Base-by-base conservation (phyloP, 2,113 vertebrate species). In the Bos javanicus region DNA sequence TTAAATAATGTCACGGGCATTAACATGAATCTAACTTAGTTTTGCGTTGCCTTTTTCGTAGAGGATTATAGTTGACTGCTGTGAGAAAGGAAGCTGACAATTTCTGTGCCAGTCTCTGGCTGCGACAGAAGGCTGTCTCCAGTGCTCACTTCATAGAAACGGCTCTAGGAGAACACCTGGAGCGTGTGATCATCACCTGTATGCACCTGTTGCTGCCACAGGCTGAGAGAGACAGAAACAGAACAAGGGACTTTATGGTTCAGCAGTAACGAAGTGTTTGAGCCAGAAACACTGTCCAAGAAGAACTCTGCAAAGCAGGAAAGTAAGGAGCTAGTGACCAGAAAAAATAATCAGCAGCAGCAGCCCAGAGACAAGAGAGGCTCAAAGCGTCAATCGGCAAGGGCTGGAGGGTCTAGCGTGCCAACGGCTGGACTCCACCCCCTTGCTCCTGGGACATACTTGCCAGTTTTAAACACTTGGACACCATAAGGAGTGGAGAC, bases 351-450 rank as follows among this genome's bases (percentile, higher is more conserved):
- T 97, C 92, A 97, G 98, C 90, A 98, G 97, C 98, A 98, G 98
- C 98, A 97, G 98, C 97, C 96, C 97, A 96, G 98, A 98, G 98
- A 98, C 96, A 54, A 90, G 94, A 90, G 90, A 97, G 96, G 96
- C 98, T 95, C 98, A 98, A 96, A 98, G 98, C 97, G 84, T 98
- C 98, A 62, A 98, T 98, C 97, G 98, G 97, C 98, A 98, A 98
- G 98, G 97, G 96, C 96, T 96, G 78, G 87, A 82, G 60, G 28
- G 95, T 97, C 85, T 96, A 57, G 9, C 85, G 97, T 98, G 98
- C 98, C 99, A 98, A 98, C 94, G 97, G 96, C 97, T 91, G 95
- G 43, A 93, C 90, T 94, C 98, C 97, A 96, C 96, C 98, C 92
- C 96, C 96, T 97, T 95, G 97, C 98, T 98, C 97, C 92, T 43